phyloP scores from a whole-genome alignment of 2,113 vertebrate genomes.

The Naja naja region DNA sequence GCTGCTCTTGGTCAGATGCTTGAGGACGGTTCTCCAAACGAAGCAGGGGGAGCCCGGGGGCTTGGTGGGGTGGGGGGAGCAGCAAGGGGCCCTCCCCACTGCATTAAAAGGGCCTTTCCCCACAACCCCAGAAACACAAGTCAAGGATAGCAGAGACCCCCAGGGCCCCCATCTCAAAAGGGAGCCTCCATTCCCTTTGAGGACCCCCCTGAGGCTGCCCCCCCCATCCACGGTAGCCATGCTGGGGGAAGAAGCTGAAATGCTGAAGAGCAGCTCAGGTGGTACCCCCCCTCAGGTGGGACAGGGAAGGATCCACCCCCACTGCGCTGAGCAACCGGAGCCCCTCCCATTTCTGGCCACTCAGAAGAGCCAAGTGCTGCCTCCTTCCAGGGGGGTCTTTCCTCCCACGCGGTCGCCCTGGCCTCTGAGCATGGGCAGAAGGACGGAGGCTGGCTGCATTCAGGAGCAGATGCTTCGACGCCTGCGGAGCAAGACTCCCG shows the following conservation, averaged over 20 bases:
- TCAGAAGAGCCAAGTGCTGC: background rate
- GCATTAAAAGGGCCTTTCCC: background rate
- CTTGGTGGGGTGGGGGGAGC: background rate
- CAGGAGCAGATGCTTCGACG: constrained; percentile 74
- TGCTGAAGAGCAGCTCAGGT: background rate
- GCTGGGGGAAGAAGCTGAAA: background rate
- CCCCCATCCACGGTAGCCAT: background rate
- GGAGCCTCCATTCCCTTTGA: background rate
- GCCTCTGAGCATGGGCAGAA: background rate
- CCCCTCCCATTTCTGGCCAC: too few species aligned
- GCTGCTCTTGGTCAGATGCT: background rate
- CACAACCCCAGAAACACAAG: background rate
- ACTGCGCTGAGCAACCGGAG: background rate
- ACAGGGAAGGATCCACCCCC: background rate
- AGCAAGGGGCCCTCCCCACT: background rate
- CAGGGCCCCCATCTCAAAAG: background rate
- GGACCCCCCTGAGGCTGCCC: background rate
- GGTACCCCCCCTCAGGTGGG: background rate
- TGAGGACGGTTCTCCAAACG: background rate
- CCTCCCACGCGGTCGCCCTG: too few species aligned
- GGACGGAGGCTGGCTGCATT: background rate
- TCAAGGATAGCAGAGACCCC: background rate
- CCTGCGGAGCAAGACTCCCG: constrained; percentile 58
- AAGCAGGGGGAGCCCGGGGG: too few species aligned
- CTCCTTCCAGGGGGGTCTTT: background rate